Percentiles rank a stretch among this genome's conserved stretches.
Evolutionary conservation across 2,888 invertebrate species (phyloP).

Genomic region (Tridacna gigas): DNA sequence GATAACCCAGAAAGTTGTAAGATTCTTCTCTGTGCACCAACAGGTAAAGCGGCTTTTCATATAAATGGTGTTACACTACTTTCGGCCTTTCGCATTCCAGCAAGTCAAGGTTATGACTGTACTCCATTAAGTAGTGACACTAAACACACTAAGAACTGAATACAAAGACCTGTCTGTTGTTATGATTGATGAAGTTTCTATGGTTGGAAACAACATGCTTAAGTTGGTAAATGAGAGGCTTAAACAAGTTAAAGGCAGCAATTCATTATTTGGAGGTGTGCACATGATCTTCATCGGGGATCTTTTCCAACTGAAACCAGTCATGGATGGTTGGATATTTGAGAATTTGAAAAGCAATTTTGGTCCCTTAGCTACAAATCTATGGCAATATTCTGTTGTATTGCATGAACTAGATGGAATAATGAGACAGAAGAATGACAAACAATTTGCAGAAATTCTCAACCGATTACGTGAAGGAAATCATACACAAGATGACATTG

Average conservation of each 20-base stretch:
- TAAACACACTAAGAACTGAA: constrained; percentile 41
- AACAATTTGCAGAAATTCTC: background rate
- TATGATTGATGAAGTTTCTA: constrained; percentile 62
- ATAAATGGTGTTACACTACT: constrained; percentile 52
- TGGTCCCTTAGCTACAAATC: constrained; percentile 39
- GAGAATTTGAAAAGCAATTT: background rate
- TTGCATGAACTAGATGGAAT: constrained; percentile 54
- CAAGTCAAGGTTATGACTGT: constrained; percentile 45
- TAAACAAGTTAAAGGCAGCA: constrained; percentile 38
- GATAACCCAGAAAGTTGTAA: constrained; percentile 30
- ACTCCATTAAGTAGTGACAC: constrained; percentile 26
- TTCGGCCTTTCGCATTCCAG: constrained; percentile 45
- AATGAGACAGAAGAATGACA: constrained; percentile 34
- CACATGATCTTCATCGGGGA: constrained; percentile 29
- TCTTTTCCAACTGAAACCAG: constrained; percentile 56
- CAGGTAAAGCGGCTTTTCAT: constrained; percentile 60
- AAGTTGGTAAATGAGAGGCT: constrained; percentile 43
- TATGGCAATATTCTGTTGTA: constrained; percentile 50
- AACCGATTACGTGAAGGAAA: background rate
- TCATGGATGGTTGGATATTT: constrained; percentile 53
- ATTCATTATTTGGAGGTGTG: constrained; percentile 57
- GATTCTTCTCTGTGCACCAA: constrained; percentile 49
- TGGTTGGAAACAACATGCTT: constrained; percentile 60
- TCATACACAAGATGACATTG: background rate
- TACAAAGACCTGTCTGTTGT: constrained; percentile 28